Evolutionary conservation across 2,113 vertebrate species (phyloP).

Genomic region (Chroicocephalus ridibundus): DNA sequence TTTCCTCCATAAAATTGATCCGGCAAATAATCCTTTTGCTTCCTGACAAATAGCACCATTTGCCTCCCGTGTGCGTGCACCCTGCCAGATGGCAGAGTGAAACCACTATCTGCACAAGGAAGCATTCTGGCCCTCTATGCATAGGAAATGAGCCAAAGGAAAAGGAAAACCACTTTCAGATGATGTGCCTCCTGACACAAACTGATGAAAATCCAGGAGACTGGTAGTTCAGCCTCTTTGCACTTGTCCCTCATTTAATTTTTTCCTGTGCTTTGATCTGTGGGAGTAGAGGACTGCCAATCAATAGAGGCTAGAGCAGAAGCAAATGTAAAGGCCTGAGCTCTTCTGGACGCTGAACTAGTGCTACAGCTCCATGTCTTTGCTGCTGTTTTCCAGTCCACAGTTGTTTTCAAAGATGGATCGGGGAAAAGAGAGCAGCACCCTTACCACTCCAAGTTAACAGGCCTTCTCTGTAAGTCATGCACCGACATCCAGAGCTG

Average conservation of each 20-base stretch:
- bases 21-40: slow-evolving; percentile 29
- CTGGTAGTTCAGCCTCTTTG: neutral
- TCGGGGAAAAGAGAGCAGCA: neutral
- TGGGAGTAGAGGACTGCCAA: neutral
- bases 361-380: neutral
- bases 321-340: neutral
- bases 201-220: neutral
- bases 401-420: neutral
- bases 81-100: slow-evolving; percentile 50
- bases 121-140: neutral
- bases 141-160: neutral
- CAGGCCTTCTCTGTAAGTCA: neutral
- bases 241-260: neutral
- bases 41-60: slow-evolving; percentile 43
- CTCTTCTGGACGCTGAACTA: neutral
- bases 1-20: slow-evolving; percentile 14
- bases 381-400: neutral
- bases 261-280: neutral
- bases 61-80: slow-evolving; percentile 16
- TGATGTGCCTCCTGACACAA: neutral
- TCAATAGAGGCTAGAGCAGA: neutral
- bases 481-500: neutral
- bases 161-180: slow-evolving; percentile 18
- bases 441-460: neutral
- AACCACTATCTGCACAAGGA: slow-evolving; percentile 24